Evolutionary conservation across 2,888 invertebrate genomes (phyloP).

Genomic region (Harpalus rufipes): DNA sequence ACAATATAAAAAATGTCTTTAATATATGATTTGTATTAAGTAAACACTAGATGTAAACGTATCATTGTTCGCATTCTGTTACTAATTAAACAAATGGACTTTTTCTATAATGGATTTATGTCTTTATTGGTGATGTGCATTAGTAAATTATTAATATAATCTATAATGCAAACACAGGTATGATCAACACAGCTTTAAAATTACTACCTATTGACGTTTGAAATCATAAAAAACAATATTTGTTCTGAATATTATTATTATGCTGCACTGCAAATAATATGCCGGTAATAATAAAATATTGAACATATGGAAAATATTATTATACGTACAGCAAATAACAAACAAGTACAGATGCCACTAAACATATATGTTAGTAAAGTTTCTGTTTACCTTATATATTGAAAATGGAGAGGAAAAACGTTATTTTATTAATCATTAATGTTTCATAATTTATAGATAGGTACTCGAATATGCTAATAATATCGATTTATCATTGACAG

Average conservation of each 20-base stretch:
- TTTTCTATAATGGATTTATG: not conserved
- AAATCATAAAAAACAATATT: constrained; percentile 3
- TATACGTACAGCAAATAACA: not conserved
- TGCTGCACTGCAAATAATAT: not conserved
- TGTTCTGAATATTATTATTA: not conserved
- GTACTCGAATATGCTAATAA: too few relatives aligned
- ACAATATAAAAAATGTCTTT: too few relatives aligned
- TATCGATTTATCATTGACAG: too few relatives aligned
- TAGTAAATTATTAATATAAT: constrained; percentile 8
- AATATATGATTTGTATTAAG: too few relatives aligned
- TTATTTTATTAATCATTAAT: too few relatives aligned
- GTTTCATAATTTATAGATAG: too few relatives aligned
- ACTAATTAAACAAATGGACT: not conserved
- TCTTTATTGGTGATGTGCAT: not conserved
- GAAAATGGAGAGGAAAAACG: too few relatives aligned
- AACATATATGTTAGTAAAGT: not conserved
- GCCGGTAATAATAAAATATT: not conserved
- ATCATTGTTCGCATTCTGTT: not conserved
- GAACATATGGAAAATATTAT: not conserved
- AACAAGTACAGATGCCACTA: not conserved
- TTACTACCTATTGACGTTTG: not conserved
- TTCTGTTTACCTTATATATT: too few relatives aligned
- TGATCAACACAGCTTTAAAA: not conserved
- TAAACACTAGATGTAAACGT: too few relatives aligned
- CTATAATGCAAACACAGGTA: not conserved